phyloP scores from a whole-genome alignment of 2,113 vertebrate species.

The Carettochelys insculpta region DNA sequence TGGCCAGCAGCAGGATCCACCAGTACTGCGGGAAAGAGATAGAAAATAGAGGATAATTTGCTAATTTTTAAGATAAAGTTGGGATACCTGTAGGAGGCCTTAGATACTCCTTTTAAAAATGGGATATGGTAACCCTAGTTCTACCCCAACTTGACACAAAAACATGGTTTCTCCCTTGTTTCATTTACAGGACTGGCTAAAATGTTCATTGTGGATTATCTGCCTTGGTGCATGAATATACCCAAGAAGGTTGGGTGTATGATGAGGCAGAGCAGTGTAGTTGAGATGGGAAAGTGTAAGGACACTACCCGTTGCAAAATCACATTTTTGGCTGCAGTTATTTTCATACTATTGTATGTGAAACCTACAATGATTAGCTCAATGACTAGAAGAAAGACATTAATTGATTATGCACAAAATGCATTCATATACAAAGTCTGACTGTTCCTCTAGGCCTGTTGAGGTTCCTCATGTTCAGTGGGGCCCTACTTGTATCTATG shows the following conservation, averaged over 20 bases:
- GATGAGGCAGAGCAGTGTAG: constrained; percentile 2
- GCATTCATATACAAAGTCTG: background rate
- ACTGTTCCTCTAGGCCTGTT: background rate
- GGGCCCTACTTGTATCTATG: background rate
- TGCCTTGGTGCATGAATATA: background rate
- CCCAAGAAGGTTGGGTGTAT: background rate
- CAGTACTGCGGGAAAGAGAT: too few species aligned
- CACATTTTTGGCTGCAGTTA: background rate
- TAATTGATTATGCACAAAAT: background rate
- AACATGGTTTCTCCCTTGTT: background rate
- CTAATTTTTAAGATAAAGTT: too few species aligned
- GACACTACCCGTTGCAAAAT: background rate
- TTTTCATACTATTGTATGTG: background rate
- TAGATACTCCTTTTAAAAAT: too few species aligned
- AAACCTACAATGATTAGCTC: background rate
- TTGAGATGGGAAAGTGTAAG: constrained; percentile 6
- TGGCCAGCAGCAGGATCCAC: too few species aligned
- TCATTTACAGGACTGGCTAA: constrained; percentile 14
- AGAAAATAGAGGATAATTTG: too few species aligned
- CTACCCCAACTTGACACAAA: background rate
- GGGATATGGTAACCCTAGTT: background rate
- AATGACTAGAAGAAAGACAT: background rate
- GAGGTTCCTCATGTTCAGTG: background rate
- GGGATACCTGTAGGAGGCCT: too few species aligned
- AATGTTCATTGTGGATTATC: background rate